Percentiles rank a stretch among this genome's conserved stretches.
These are phyloP conservation scores for Hemiscyllium ocellatum DNA, from an alignment of 2,113 vertebrate species.

Conservation along the genomic window DNA sequence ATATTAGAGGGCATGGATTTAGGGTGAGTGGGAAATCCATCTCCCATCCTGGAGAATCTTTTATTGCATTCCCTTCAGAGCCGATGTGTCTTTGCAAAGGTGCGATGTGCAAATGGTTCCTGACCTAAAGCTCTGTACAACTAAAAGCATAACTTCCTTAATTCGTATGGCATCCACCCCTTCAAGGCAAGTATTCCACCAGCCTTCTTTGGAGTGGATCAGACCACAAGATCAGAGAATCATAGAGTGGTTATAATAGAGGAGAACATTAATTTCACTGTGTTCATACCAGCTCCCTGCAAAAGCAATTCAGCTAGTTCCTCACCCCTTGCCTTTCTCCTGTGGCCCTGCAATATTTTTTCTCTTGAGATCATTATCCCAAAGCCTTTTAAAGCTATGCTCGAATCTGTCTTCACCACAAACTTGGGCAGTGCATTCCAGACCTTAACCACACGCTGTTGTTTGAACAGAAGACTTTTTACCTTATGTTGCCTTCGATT, in stretches of 20 bases:
- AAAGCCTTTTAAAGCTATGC: not conserved
- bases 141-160: not conserved
- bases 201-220: not conserved
- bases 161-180: not conserved
- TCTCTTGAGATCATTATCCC: not conserved
- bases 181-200: not conserved
- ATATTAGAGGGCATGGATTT: too few relatives aligned
- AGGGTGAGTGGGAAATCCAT: too few relatives aligned
- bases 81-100: not conserved
- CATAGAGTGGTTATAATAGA: not conserved
- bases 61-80: not conserved
- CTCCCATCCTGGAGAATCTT: not conserved
- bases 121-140: not conserved
- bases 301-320: not conserved
- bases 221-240: not conserved
- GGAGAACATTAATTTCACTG: not conserved
- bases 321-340: not conserved
- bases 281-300: not conserved
- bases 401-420: not conserved
- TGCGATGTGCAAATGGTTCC: not conserved
- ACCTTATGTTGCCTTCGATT: not conserved
- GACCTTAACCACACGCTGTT: not conserved
- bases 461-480: not conserved
- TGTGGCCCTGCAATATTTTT: not conserved
- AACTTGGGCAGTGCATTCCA: not conserved